phyloP scores from a whole-genome alignment of 2,113 vertebrate species.

The Sebastes fasciatus region DNA sequence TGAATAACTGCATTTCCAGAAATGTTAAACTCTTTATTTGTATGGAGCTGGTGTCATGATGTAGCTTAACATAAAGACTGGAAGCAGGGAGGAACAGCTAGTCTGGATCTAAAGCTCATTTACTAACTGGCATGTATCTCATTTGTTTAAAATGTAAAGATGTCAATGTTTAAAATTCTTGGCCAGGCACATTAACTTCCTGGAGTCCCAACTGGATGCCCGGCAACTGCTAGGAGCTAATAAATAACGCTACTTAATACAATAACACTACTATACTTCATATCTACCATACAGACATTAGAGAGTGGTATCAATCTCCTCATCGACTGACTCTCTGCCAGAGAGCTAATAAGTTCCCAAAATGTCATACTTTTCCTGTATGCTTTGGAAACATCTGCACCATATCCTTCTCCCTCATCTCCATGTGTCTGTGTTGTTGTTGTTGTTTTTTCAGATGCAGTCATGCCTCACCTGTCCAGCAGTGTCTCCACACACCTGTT shows the following conservation, averaged over 20 bases:
- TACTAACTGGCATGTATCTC: neutral
- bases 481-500: neutral
- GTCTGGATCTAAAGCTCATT: no score
- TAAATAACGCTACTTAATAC: neutral
- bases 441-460: neutral
- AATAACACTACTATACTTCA: neutral
- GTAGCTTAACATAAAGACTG: neutral
- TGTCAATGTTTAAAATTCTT: no score
- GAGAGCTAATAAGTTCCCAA: neutral
- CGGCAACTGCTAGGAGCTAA: neutral
- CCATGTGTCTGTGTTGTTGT: neutral
- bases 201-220: neutral
- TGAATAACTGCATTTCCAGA: no score
- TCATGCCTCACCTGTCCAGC: conserved; percentile 22
- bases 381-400: neutral
- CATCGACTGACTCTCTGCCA: neutral
- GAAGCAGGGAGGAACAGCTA: no score
- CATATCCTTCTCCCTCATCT: neutral
- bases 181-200: neutral
- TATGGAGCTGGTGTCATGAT: neutral
- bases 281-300: neutral
- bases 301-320: neutral
- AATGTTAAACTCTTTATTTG: neutral
- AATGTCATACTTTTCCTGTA: neutral
- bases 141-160: neutral